phyloP scores from a whole-genome alignment of 2,888 invertebrate genomes.

The Gisinianus flammeolus region DNA sequence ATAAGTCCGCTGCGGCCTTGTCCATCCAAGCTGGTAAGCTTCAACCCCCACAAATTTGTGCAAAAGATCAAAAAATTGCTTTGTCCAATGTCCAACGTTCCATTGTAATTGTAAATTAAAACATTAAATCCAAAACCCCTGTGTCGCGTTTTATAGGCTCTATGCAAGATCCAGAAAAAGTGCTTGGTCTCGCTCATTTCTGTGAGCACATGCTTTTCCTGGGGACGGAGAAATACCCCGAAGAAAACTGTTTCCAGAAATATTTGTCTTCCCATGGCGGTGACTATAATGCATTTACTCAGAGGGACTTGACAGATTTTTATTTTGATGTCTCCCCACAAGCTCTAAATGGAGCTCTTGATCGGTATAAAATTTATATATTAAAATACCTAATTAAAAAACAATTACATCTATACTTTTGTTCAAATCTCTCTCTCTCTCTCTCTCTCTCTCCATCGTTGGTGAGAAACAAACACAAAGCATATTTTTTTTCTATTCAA shows the following conservation, averaged over 20 bases:
- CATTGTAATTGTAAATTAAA: no score
- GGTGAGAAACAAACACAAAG: no score
- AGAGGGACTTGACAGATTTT: slow-evolving; percentile 87
- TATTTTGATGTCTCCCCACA: slow-evolving; percentile 91
- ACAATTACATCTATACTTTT: no score
- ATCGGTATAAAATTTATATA: no score
- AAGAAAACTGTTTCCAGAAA: slow-evolving; percentile 65
- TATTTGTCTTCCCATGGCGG: slow-evolving; percentile 91
- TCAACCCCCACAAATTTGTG: no score
- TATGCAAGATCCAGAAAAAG: slow-evolving; percentile 47
- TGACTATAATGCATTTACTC: slow-evolving; percentile 86
- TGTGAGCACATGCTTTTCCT: slow-evolving; percentile 48
- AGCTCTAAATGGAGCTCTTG: slow-evolving; percentile 77
- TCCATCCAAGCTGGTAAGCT: slow-evolving; percentile 43
- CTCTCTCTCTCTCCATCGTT: no score
- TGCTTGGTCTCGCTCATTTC: slow-evolving; percentile 48
- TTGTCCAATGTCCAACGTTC: no score
- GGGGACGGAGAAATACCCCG: slow-evolving; percentile 34
- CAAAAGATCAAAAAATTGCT: no score
- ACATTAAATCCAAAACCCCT: no score
- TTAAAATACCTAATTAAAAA: no score
- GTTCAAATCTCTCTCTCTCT: no score
- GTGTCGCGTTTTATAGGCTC: slow-evolving; percentile 28
- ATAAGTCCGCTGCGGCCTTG: slow-evolving; percentile 45
- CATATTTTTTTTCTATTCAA: background rate